Evolutionary conservation across 1,140 invertebrate species (phyloP).

Genomic region (Scaptodrosophila lebanonensis): DNA sequence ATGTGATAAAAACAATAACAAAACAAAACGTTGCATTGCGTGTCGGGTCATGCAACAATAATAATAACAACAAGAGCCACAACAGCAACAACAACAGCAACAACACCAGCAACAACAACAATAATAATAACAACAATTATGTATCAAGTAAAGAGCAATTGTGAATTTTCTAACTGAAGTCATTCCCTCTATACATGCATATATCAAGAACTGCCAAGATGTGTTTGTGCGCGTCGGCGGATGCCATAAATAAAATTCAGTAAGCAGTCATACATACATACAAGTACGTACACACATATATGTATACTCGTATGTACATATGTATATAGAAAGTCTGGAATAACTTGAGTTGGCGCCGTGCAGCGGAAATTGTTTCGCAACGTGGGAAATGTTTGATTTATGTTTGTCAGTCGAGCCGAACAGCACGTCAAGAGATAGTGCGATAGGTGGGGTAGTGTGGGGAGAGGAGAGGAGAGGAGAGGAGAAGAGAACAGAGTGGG

Average conservation of each 20-base stretch:
- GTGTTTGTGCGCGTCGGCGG: conserved; percentile 53
- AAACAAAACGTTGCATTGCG: too few relatives aligned
- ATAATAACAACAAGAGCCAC: too few relatives aligned
- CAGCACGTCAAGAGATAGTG: too few relatives aligned
- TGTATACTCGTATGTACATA: background rate
- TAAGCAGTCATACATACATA: conserved; percentile 59
- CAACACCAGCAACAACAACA: conserved; percentile 13
- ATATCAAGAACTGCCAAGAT: conserved; percentile 34
- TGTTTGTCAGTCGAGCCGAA: conserved; percentile 52
- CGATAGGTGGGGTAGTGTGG: too few relatives aligned
- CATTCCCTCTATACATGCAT: conserved; percentile 71
- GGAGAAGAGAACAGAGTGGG: too few relatives aligned
- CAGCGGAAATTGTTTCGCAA: conserved; percentile 71
- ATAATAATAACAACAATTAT: conserved; percentile 51
- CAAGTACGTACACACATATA: conserved; percentile 11
- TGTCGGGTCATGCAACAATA: too few relatives aligned
- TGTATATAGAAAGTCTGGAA: conserved; percentile 28
- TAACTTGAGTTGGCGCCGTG: conserved; percentile 48
- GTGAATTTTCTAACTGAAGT: conserved; percentile 71
- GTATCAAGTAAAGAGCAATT: conserved; percentile 70
- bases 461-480: too few relatives aligned
- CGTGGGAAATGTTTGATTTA: conserved; percentile 75
- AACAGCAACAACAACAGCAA: conserved; percentile 21
- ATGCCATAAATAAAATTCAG: conserved; percentile 71
- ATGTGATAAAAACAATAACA: too few relatives aligned